Evolutionary conservation across 2,113 vertebrate species (phyloP).

Genomic region (Fregata magnificens): DNA sequence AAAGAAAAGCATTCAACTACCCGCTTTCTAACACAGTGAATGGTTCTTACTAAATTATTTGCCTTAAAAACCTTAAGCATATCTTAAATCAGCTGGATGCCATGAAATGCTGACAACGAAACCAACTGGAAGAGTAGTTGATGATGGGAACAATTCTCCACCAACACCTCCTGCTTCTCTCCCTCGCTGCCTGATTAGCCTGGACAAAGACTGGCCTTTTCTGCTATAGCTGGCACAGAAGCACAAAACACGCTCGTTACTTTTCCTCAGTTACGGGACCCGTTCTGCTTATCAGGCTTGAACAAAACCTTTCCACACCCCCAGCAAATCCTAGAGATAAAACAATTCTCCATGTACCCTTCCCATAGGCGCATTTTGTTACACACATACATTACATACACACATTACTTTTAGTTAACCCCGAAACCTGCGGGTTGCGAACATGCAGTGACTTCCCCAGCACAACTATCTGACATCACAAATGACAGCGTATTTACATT

Average conservation of each 20-base stretch:
- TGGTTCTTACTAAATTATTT: neutral
- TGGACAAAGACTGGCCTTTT: neutral
- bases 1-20: neutral
- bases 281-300: neutral
- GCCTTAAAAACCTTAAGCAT: neutral
- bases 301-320: neutral
- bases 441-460: rapidly evolving
- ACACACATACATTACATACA: too few relatives aligned
- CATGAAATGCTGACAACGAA: neutral
- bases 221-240: rapidly evolving
- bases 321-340: neutral
- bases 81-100: neutral
- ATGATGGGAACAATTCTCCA: neutral
- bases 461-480: neutral
- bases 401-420: neutral
- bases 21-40: neutral
- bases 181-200: rapidly evolving
- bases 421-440: rapidly evolving
- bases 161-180: rapidly evolving
- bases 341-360: neutral
- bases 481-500: neutral
- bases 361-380: neutral
- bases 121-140: neutral
- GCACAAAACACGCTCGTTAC: rapidly evolving
- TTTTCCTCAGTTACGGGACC: neutral